These are phyloP conservation scores for Hypotaenidia philippensis DNA, from an alignment of 2,797 vertebrate species.

Conservation along the genomic window DNA sequence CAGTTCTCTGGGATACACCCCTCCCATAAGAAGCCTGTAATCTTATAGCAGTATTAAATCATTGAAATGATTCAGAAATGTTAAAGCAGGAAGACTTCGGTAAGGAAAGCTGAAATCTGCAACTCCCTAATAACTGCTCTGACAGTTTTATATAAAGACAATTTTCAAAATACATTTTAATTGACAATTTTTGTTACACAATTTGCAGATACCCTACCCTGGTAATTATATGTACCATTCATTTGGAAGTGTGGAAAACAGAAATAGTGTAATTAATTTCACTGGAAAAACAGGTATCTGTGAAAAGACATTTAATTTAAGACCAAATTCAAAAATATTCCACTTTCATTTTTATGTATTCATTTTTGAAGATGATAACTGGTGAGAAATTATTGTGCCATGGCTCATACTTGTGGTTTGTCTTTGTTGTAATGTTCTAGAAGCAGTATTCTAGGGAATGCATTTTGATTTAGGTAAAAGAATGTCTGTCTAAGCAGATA, in stretches of 20 bases:
- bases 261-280: neutral
- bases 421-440: neutral
- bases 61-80: neutral
- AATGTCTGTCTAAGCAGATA: neutral
- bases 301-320: neutral
- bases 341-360: neutral
- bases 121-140: neutral
- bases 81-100: neutral
- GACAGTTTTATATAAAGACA: neutral
- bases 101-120: neutral
- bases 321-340: neutral
- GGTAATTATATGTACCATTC: neutral
- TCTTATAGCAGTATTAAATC: neutral
- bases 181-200: neutral
- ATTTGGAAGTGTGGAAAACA: neutral
- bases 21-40: neutral
- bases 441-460: neutral
- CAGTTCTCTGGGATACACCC: neutral
- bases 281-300: neutral
- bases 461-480: neutral
- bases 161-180: constrained; percentile 13
- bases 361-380: neutral
- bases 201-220: neutral
- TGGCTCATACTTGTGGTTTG: neutral
- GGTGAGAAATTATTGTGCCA: neutral